Evolutionary conservation across 1,140 invertebrate species (phyloP).

Genomic region (Rhynchophorus ferrugineus): DNA sequence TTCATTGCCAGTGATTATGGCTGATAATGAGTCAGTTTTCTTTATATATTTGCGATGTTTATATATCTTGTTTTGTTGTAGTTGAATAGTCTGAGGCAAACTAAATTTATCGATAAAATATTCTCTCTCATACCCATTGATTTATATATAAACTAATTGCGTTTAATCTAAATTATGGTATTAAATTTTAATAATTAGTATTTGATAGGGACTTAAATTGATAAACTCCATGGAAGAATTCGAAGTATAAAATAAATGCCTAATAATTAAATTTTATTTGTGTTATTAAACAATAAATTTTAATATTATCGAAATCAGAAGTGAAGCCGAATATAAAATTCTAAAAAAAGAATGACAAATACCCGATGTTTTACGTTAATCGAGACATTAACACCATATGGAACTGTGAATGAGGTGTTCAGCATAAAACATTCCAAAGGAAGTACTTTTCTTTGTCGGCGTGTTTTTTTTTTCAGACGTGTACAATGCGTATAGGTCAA

Average conservation of each 20-base stretch:
- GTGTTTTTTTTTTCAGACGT: constrained; percentile 3
- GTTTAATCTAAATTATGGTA: too few species aligned
- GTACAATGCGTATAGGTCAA: constrained; percentile 11
- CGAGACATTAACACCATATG: constrained; percentile 4
- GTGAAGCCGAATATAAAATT: neutral
- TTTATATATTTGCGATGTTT: neutral
- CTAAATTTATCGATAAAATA: neutral
- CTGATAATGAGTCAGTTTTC: neutral
- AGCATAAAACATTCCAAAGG: constrained; percentile 10
- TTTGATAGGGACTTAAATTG: too few species aligned
- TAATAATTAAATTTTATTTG: too few species aligned
- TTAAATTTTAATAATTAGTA: too few species aligned
- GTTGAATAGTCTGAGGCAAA: neutral
- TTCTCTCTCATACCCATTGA: neutral
- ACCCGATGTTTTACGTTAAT: constrained; percentile 2
- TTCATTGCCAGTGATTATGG: neutral
- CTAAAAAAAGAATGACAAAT: neutral
- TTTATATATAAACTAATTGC: neutral
- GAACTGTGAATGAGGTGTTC: constrained; percentile 9
- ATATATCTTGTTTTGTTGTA: neutral
- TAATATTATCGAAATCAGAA: neutral
- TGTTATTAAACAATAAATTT: neutral
- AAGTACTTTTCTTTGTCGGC: constrained; percentile 15
- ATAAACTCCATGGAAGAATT: too few species aligned
- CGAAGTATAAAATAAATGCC: too few species aligned